Evolutionary conservation across 2,113 vertebrate genomes (phyloP), one percentile per base, ranked within the genome.

Genomic region (Alaudala cheleensis): DNA sequence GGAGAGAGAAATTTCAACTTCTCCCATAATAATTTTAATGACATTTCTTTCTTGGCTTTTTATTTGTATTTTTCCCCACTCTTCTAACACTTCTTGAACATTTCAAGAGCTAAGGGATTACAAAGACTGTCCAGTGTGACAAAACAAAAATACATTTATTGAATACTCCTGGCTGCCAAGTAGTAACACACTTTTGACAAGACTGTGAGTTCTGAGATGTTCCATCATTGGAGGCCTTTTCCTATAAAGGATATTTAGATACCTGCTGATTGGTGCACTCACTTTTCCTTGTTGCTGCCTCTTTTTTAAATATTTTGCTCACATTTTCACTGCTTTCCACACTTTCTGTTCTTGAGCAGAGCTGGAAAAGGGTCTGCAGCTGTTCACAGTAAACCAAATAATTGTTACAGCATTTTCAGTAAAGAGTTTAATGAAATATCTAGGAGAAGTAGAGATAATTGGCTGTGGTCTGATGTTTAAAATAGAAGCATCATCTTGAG

Each of bases 21-120:
- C 24, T 64, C 22, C 37, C 13, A 8, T 51, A 50, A 20, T 34
- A 54, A 58, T 73, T 85, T 71, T 51, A 31, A 37, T 51, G 18
- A 53, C 0, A 4, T 39, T 34, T 47, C 73, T 29, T 10, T 2
- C 14, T 26, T n/a, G 2, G 0, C 22, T 70, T 39, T 70, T 54
- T 50, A 6, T 34, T 81, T 56, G 9, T 19, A 14, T 11, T 72
- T 92, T 73, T 49, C 22, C 8, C 12, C 10, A 21, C 9, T 62
- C 50, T 71, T 53, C 8, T 45, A 44, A 34, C 3, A 12, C 20
- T 86, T 53, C 24, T 67, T 72, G 39, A 47, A 31, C 45, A 47
- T 42, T 65, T 11, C 4, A 69, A 28, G 19, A 72, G 58, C 34
- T 49, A 44, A 69, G n/a, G 6, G n/a, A 23, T 24, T 56, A 20